Evolutionary conservation across 2,113 vertebrate genomes (phyloP).

Genomic region (Scatophagus argus): DNA sequence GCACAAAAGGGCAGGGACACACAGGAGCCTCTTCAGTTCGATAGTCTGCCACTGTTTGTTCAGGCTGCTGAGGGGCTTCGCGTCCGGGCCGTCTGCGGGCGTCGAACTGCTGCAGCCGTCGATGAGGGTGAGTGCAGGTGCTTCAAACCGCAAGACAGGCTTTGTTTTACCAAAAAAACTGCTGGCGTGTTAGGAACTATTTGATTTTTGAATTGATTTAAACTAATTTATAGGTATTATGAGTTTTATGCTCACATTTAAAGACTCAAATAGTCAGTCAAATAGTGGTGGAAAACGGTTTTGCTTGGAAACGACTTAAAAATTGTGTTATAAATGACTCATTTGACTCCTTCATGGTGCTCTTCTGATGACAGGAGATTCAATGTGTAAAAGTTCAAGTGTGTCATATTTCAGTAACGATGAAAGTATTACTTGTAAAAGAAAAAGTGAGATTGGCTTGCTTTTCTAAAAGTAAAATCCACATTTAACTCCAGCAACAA

Average conservation of each 20-base stretch:
- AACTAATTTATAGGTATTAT: no score
- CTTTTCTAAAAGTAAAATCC: neutral
- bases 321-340: neutral
- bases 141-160: constrained; percentile 38
- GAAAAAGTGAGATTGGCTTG: no score
- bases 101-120: constrained; percentile 15
- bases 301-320: neutral
- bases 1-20: constrained; percentile 63
- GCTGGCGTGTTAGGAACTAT: neutral
- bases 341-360: neutral
- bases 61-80: constrained; percentile 32
- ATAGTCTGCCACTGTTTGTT: constrained; percentile 38
- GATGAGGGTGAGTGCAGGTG: constrained; percentile 1
- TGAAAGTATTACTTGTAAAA: neutral
- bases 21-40: constrained; percentile 47
- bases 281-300: no score
- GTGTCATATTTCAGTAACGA: neutral
- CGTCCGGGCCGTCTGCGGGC: constrained; percentile 27
- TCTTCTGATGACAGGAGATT: neutral
- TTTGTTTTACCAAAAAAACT: constrained; percentile 2
- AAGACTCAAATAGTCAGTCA: no score
- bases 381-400: neutral
- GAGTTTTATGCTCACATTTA: no score
- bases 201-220: no score
- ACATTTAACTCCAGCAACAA: neutral